Conservation (phyloP, 2,113 vertebrate genomes). For the Muntiacus muntjak region DNA sequence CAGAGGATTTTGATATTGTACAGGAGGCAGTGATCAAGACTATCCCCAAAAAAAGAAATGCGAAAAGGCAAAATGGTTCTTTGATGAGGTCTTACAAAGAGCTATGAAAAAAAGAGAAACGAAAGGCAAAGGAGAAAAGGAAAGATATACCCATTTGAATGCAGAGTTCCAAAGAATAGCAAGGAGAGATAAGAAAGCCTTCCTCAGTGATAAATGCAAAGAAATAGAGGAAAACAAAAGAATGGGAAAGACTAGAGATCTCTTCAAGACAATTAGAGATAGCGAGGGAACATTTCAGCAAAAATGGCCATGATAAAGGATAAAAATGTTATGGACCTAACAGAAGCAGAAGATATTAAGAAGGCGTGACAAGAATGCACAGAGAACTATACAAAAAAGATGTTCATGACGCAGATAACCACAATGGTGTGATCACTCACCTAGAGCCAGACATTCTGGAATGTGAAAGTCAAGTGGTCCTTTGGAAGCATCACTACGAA, state of each 20-base stretch:
- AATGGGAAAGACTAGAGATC: background rate
- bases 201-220: background rate
- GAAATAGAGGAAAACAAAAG: background rate
- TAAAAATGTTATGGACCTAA: background rate
- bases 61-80: background rate
- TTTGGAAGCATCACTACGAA: background rate
- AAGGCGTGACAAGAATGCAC: background rate
- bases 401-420: background rate
- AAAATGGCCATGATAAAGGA: background rate
- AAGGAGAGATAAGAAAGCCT: background rate
- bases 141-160: background rate
- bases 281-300: background rate
- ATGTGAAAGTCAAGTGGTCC: background rate
- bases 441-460: background rate
- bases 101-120: background rate
- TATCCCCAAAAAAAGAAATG: background rate
- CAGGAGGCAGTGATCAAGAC: background rate
- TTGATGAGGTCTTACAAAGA: background rate
- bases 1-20: background rate
- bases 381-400: background rate
- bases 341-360: background rate
- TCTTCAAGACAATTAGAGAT: background rate
- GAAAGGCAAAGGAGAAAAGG: background rate
- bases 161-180: background rate
- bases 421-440: background rate